Percentiles rank a stretch among this genome's conserved stretches.
phyloP scores from a whole-genome alignment of 2,888 invertebrate genomes.

The Lithophane leautieri region DNA sequence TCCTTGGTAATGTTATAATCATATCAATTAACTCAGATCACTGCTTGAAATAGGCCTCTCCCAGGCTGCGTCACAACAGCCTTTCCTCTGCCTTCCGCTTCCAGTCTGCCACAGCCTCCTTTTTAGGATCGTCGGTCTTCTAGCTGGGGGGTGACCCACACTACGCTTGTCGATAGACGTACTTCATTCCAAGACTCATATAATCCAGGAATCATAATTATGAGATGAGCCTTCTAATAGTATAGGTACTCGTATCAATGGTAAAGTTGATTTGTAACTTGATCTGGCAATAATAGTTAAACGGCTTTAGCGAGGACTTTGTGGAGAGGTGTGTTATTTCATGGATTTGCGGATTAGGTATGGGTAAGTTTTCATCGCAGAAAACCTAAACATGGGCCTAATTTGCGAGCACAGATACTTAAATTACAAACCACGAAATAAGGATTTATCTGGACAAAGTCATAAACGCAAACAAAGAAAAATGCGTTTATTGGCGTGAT shows the following conservation, averaged over 20 bases:
- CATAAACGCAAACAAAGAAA: too few relatives aligned
- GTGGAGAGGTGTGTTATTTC: not conserved
- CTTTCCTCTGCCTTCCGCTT: too few relatives aligned
- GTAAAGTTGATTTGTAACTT: not conserved
- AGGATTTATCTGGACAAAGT: not conserved
- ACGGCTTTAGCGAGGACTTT: not conserved
- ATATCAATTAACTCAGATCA: not conserved
- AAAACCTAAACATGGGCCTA: not conserved
- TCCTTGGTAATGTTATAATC: slow-evolving; percentile 1
- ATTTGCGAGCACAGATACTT: not conserved
- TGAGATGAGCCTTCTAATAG: not conserved
- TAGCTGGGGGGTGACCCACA: not conserved
- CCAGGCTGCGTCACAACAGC: not conserved
- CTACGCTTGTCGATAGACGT: not conserved
- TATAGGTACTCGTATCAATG: too few relatives aligned
- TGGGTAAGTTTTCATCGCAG: too few relatives aligned
- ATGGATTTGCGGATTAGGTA: not conserved
- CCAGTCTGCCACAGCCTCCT: not conserved
- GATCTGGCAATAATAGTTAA: too few relatives aligned
- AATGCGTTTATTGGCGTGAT: too few relatives aligned
- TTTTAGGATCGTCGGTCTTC: not conserved
- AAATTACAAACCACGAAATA: too few relatives aligned
- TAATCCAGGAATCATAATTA: not conserved
- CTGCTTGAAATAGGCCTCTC: not conserved
- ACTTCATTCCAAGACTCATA: not conserved